These are phyloP conservation scores for Columba janthina DNA, from an alignment of 2,113 vertebrate genomes.

Conservation along the genomic window DNA sequence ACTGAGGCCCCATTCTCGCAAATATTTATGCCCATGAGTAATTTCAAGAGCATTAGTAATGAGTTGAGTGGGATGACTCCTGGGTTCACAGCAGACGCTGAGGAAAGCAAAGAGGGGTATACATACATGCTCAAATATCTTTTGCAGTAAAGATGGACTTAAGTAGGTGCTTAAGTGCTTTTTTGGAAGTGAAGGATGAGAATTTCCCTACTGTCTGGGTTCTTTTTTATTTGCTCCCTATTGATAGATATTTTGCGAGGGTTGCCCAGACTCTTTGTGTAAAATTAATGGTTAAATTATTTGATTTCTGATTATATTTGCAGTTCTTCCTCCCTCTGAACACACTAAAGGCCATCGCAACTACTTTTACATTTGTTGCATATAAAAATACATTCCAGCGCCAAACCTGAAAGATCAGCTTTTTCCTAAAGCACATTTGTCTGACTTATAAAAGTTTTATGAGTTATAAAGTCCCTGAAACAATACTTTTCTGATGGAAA, in stretches of 20 bases:
- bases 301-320: constrained; percentile 24
- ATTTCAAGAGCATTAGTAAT: background rate
- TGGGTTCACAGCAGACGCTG: background rate
- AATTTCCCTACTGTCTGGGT: background rate
- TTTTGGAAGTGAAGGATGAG: background rate
- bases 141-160: background rate
- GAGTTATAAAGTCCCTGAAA: constrained; percentile 31
- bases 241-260: background rate
- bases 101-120: background rate
- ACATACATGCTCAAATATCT: background rate
- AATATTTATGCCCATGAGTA: constrained; percentile 21
- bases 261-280: background rate
- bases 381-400: background rate
- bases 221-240: background rate
- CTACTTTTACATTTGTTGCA: background rate
- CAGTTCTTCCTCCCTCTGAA: constrained; percentile 4
- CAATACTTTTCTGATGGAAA: constrained; percentile 40
- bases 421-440: constrained; percentile 9
- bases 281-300: background rate
- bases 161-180: background rate
- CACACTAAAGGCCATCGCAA: background rate
- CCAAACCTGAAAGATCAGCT: background rate
- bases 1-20: background rate
- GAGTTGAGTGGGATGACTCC: background rate
- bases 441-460: constrained; percentile 30